Base-by-base conservation (phyloP, 2,797 vertebrate species). In the Gymnoscopelus braueri region DNA sequence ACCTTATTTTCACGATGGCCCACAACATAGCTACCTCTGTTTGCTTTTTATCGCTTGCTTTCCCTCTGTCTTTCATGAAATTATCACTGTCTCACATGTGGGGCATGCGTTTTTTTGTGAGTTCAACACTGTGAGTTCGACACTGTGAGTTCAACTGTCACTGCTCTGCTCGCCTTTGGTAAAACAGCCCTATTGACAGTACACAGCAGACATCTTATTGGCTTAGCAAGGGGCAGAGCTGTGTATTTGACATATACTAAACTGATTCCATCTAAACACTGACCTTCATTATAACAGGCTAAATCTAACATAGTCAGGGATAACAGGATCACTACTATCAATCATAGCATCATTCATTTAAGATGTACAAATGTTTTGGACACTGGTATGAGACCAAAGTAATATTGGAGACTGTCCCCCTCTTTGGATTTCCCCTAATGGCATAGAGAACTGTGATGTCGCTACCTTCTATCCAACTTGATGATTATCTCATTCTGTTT, bases 401-500 rank as follows among this genome's bases (percentile, higher is more conserved):
- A 63, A 14, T 64, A 48, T 67, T 75, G 49, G 59, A 60, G n/a
- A 71, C 23, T 74, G 44, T 51, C 63, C 35, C 23, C 39, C 53
- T 67, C 50, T 68, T 23, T 19, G 53, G 5, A 55, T 57, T 50
- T 49, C 54, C 62, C 3, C 64, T 71, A 15, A 66, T 55, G 59
- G 65, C 47, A 48, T 62, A 32, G 50, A 48, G 53, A 63, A 54
- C 52, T 23, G 39, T 44, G 39, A 66, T 19, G 51, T n/a, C 48
- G n/a, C 14, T 7, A 23, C 59, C 51, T 57, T 58, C 8, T 6
- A 65, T 19, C 26, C 14, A 15, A 56, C 12, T 79, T 75, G 44
- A 60, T 70, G 57, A 29, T 70, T 63, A 64, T 71, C 23, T 73
- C 63, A 26, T 65, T 66, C 4, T 79, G 49, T 76, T 35, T 67